A percentile compares a stretch with the other conserved stretches of the same genome.
phyloP scores from a whole-genome alignment of 1,140 invertebrate genomes.

The Helicoverpa zea region DNA sequence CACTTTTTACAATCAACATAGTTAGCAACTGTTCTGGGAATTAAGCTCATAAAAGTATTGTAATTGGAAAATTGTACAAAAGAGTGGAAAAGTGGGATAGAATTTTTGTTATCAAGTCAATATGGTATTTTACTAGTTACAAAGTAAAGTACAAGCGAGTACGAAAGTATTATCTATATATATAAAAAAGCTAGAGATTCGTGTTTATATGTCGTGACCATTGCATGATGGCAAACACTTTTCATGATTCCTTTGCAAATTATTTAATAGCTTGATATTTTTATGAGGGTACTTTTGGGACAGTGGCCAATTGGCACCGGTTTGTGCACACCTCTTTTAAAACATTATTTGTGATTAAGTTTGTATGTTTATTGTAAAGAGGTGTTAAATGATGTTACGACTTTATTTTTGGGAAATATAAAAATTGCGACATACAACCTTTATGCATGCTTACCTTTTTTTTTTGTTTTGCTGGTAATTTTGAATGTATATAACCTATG shows the following conservation, averaged over 20 bases:
- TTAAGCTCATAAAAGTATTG: constrained; percentile 1
- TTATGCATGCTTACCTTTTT: no score
- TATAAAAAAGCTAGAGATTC: constrained; percentile 30
- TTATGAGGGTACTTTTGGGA: constrained; percentile 24
- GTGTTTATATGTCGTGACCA: constrained; percentile 29
- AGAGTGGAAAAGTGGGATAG: constrained; percentile 24
- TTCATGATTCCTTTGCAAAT: constrained; percentile 54
- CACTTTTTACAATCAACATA: neutral
- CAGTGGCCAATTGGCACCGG: constrained; percentile 28
- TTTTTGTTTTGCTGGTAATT: no score
- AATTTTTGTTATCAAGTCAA: neutral
- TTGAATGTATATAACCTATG: no score
- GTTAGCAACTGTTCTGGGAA: constrained; percentile 28
- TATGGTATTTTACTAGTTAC: constrained; percentile 1
- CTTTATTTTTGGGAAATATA: neutral
- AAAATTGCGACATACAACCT: neutral
- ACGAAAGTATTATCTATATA: constrained; percentile 26
- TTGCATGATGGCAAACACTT: constrained; percentile 50
- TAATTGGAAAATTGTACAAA: neutral
- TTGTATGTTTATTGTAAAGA: constrained; percentile 19
- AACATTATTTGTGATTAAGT: constrained; percentile 2
- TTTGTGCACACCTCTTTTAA: constrained; percentile 12
- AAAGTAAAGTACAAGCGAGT: constrained; percentile 25
- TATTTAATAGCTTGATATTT: constrained; percentile 55
- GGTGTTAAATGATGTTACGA: constrained; percentile 1